These are phyloP conservation scores for Diabrotica balteata DNA, from an alignment of 2,888 invertebrate genomes.

Conservation along the genomic window DNA sequence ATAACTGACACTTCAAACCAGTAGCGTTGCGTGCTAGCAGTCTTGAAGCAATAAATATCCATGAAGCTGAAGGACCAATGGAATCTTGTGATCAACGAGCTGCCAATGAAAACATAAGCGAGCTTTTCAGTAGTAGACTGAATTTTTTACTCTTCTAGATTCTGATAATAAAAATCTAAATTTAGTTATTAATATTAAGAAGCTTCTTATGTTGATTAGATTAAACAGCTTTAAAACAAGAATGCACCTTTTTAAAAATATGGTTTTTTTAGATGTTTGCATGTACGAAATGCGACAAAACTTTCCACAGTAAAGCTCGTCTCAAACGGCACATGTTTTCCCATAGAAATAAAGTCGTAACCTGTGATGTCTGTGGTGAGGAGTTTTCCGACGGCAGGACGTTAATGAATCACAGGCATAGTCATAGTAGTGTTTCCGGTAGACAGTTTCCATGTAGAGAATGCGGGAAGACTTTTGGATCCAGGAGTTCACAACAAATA, in stretches of 20 bases:
- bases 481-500: slow-evolving; percentile 84
- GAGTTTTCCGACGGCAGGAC: slow-evolving; percentile 75
- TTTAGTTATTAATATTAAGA: too few species aligned
- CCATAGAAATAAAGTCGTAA: slow-evolving; percentile 73
- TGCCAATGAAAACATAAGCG: too few species aligned
- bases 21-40: too few species aligned
- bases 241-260: neutral
- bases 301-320: slow-evolving; percentile 73
- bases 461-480: slow-evolving; percentile 87
- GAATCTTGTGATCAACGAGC: too few species aligned
- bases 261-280: slow-evolving; percentile 51
- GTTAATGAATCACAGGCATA: slow-evolving; percentile 74
- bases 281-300: slow-evolving; percentile 75
- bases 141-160: too few species aligned
- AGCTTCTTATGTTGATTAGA: too few species aligned
- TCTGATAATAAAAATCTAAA: too few species aligned
- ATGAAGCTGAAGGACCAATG: too few species aligned
- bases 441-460: slow-evolving; percentile 81
- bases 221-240: too few species aligned
- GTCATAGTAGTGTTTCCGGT: slow-evolving; percentile 58
- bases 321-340: slow-evolving; percentile 74
- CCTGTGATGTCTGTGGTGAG: slow-evolving; percentile 74
- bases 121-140: too few species aligned
- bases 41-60: too few species aligned
- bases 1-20: too few species aligned